These are phyloP conservation scores for Dendrolimus punctatus DNA, from an alignment of 1,140 invertebrate species.

Conservation along the genomic window DNA sequence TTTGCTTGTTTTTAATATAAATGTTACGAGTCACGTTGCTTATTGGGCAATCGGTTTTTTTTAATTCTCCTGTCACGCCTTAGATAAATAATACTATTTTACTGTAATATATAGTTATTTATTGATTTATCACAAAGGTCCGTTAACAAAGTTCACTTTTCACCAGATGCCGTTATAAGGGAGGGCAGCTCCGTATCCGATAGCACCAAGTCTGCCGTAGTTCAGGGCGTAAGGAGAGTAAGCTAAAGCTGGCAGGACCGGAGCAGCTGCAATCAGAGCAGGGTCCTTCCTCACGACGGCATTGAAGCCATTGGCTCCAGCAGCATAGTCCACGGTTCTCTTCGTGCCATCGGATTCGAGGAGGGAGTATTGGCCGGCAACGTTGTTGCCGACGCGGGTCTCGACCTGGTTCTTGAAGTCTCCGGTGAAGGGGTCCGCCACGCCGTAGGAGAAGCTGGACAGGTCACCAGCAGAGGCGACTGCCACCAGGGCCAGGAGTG, in stretches of 20 bases:
- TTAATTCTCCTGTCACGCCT: no score
- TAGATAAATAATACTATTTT: no score
- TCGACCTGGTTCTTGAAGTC: constrained; percentile 68
- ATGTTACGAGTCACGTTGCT: no score
- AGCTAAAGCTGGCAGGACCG: constrained; percentile 9
- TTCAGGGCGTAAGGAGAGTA: constrained; percentile 9
- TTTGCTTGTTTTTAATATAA: no score
- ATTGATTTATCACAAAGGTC: no score
- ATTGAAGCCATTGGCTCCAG: constrained; percentile 63
- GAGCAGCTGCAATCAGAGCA: constrained; percentile 19
- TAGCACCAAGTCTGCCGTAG: constrained; percentile 5
- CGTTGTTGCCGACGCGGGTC: constrained; percentile 67
- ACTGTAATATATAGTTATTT: no score
- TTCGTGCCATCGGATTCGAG: constrained; percentile 65
- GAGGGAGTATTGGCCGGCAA: constrained; percentile 68
- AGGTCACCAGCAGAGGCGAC: constrained; percentile 38
- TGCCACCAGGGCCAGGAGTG: constrained; percentile 26
- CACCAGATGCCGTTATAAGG: constrained; percentile 8
- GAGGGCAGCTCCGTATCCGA: constrained; percentile 5
- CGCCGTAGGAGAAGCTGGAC: constrained; percentile 53
- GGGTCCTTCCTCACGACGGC: constrained; percentile 59
- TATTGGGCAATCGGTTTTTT: no score
- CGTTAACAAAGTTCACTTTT: no score
- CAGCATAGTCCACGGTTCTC: constrained; percentile 63
- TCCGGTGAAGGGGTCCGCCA: constrained; percentile 66